These are phyloP conservation scores for Boulengeromyrus knoepffleri DNA, from an alignment of 2,113 vertebrate genomes.

Conservation along the genomic window DNA sequence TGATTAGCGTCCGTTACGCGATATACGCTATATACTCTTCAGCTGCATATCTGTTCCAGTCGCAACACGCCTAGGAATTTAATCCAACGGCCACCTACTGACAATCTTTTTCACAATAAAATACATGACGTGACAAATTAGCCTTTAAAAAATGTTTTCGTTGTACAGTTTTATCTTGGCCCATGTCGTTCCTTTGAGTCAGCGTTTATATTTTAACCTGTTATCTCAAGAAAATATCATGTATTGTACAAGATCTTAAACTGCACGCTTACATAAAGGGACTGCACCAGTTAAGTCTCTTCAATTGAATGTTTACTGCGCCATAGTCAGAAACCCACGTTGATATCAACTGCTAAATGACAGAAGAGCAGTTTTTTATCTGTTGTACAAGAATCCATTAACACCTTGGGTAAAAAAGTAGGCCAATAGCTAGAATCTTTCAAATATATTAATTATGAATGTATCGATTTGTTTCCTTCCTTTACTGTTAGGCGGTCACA, in stretches of 20 bases:
- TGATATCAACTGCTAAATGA: not conserved
- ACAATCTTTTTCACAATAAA: not conserved
- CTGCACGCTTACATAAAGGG: not conserved
- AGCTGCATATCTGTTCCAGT: not conserved
- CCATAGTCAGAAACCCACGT: not conserved
- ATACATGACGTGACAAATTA: not conserved
- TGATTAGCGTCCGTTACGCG: not conserved
- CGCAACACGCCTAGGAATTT: not conserved
- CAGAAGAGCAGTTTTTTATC: not conserved
- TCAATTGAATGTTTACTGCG: not conserved
- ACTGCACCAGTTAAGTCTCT: not conserved
- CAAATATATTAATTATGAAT: not conserved
- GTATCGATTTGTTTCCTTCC: not conserved
- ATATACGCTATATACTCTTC: not conserved
- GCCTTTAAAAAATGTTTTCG: not conserved
- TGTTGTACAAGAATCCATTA: not conserved
- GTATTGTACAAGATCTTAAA: not conserved
- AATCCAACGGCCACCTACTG: not conserved
- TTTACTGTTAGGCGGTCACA: not conserved
- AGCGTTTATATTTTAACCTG: not conserved
- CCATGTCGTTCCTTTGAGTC: not conserved
- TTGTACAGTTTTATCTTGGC: not conserved
- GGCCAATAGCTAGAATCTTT: not conserved
- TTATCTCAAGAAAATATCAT: not conserved
- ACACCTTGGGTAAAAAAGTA: not conserved